phyloP scores from a whole-genome alignment of 2,797 vertebrate species.

The Picus viridis region DNA sequence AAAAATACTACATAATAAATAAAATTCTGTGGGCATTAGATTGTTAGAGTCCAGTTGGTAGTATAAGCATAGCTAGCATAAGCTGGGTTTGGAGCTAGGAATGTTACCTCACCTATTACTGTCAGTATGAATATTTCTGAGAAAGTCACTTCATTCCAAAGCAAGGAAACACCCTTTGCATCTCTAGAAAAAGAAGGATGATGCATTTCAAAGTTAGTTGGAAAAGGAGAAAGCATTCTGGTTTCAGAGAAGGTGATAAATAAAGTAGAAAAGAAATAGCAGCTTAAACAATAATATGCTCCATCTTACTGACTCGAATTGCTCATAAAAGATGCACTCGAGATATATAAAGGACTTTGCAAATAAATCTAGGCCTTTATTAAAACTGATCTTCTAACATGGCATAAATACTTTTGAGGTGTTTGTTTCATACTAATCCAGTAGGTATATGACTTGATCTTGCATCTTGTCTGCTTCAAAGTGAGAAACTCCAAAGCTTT shows the following conservation, averaged over 20 bases:
- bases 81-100: background rate
- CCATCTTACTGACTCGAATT: background rate
- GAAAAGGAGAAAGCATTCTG: background rate
- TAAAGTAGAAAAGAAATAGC: background rate
- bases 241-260: background rate
- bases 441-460: background rate
- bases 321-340: background rate
- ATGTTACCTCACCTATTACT: background rate
- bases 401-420: background rate
- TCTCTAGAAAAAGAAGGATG: background rate
- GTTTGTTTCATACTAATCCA: background rate
- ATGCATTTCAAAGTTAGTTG: background rate
- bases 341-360: background rate
- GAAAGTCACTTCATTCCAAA: background rate
- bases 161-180: background rate
- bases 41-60: background rate
- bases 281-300: background rate
- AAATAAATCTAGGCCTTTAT: background rate
- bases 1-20: background rate
- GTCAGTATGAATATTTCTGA: background rate
- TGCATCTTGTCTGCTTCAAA: background rate
- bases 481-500: slow-evolving; percentile 7
- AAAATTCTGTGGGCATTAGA: background rate
- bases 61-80: background rate
- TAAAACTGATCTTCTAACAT: background rate